These are phyloP conservation scores for Drosophila orosa DNA, from an alignment of 1,140 invertebrate genomes.

Conservation along the genomic window DNA sequence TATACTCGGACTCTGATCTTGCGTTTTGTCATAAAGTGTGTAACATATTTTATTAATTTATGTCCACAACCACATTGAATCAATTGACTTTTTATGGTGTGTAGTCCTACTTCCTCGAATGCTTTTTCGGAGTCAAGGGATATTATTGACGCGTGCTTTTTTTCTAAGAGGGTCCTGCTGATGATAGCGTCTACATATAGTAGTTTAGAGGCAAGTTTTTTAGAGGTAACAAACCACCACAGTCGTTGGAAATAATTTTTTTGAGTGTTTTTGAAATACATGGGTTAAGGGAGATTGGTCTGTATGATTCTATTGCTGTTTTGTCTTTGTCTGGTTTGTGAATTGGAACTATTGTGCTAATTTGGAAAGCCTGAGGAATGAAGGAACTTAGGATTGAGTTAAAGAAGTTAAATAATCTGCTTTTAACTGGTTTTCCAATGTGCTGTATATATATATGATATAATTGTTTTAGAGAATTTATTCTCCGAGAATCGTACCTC, in stretches of 20 bases:
- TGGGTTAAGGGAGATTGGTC: not conserved
- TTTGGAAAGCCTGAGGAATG: not conserved
- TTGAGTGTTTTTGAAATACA: not conserved
- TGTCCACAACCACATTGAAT: not conserved
- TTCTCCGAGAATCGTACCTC: not conserved
- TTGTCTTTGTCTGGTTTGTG: not conserved
- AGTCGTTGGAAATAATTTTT: not conserved
- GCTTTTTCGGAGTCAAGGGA: conserved; percentile 2
- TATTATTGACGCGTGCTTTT: too few relatives aligned
- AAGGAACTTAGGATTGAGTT: not conserved
- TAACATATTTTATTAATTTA: conserved; percentile 1
- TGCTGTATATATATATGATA: too few relatives aligned
- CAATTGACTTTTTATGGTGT: not conserved
- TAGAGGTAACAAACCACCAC: not conserved
- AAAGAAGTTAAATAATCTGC: too few relatives aligned
- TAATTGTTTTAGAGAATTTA: not conserved
- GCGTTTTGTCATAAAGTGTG: not conserved
- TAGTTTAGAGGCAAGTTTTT: conserved; percentile 6
- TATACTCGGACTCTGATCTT: not conserved
- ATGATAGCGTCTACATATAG: not conserved
- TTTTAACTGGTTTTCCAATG: too few relatives aligned
- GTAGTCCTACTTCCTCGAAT: not conserved
- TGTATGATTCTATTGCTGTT: not conserved
- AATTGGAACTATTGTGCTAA: not conserved
- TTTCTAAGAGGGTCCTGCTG: not conserved